Percentiles rank a stretch among this genome's conserved stretches.
phyloP scores from a whole-genome alignment of 2,797 vertebrate genomes.

The Buceros bicornis region DNA sequence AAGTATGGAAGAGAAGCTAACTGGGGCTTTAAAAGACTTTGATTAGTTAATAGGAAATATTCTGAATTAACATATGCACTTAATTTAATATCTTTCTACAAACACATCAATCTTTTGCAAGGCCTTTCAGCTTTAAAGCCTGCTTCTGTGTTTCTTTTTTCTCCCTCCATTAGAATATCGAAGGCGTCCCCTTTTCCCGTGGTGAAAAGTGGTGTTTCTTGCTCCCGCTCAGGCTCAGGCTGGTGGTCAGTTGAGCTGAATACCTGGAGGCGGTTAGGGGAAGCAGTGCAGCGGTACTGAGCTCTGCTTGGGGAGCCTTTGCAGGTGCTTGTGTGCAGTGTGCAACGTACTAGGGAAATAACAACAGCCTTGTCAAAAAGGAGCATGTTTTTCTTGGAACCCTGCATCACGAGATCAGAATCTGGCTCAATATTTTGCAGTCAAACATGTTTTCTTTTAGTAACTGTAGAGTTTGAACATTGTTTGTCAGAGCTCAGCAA shows the following conservation, averaged over 20 bases:
- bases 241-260: neutral
- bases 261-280: neutral
- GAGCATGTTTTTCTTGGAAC: slow-evolving; percentile 59
- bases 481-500: slow-evolving; percentile 11
- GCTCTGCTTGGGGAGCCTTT: slow-evolving; percentile 1
- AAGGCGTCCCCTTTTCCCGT: neutral
- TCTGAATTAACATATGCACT: neutral
- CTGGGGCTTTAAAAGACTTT: neutral
- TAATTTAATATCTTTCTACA: neutral
- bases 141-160: neutral
- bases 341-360: slow-evolving; percentile 63
- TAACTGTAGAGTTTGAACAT: neutral
- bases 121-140: neutral
- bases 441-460: slow-evolving; percentile 48
- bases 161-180: neutral
- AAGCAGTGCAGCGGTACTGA: neutral
- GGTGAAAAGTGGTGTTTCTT: neutral
- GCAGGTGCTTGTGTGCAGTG: slow-evolving; percentile 37
- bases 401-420: slow-evolving; percentile 50
- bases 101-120: neutral
- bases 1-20: neutral
- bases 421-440: slow-evolving; percentile 51
- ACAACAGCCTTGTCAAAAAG: slow-evolving; percentile 50
- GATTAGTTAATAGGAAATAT: neutral
- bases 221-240: neutral